Percentiles rank a stretch among this genome's conserved stretches.
These are phyloP conservation scores for Netelia fuscicornis DNA, from an alignment of 2,888 invertebrate species.

Conservation along the genomic window DNA sequence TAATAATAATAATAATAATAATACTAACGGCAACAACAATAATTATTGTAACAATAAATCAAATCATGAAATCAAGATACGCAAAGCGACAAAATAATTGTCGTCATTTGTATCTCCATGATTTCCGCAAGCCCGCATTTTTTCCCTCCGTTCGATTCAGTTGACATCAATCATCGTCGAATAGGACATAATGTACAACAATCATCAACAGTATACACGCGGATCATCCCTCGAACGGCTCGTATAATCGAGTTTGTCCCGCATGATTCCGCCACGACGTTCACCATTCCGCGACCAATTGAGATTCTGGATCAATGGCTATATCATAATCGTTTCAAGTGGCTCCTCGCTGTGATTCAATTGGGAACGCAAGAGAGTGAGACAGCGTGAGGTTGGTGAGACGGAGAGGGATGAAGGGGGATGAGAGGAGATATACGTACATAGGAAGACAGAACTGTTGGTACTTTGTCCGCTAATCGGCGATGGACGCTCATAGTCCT, in stretches of 20 bases:
- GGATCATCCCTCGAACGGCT: slow-evolving; percentile 6
- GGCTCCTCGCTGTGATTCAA: slow-evolving; percentile 74
- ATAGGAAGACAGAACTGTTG: slow-evolving; percentile 6
- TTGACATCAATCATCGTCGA: slow-evolving; percentile 24
- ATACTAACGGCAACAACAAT: too few species aligned
- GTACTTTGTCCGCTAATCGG: slow-evolving; percentile 61
- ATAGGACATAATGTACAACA: neutral
- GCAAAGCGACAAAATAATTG: neutral
- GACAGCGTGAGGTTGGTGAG: neutral
- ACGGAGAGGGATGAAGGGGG: neutral
- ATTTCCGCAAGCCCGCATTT: neutral
- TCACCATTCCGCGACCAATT: slow-evolving; percentile 55
- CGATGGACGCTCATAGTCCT: slow-evolving; percentile 33
- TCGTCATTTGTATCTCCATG: neutral
- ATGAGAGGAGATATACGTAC: neutral
- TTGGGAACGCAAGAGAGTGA: slow-evolving; percentile 65
- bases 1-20: too few species aligned
- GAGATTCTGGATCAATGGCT: slow-evolving; percentile 78
- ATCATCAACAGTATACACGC: slow-evolving; percentile 15
- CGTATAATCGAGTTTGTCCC: slow-evolving; percentile 38
- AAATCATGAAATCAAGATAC: neutral
- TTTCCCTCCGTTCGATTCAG: neutral
- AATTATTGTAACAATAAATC: too few species aligned
- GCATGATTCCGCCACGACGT: slow-evolving; percentile 37
- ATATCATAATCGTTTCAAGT: slow-evolving; percentile 79